Percentiles rank a stretch among this genome's conserved stretches.
These are phyloP conservation scores for Brachycybe producta DNA, from an alignment of 2,888 invertebrate genomes.

Conservation along the genomic window DNA sequence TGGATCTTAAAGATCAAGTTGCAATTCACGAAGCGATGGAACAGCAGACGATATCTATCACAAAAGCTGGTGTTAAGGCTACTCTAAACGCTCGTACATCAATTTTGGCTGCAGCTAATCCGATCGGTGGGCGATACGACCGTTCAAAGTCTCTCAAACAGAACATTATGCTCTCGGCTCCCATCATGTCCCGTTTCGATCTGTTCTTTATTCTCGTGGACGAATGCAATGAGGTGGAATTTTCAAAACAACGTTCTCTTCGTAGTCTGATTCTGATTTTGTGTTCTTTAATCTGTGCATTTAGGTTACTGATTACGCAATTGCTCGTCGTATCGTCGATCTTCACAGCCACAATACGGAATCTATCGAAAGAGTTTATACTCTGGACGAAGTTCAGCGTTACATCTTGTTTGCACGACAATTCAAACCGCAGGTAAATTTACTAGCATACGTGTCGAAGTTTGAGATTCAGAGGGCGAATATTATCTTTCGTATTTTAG, in stretches of 20 bases:
- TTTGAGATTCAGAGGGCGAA: too few relatives aligned
- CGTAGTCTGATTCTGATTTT: neutral
- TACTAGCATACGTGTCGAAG: neutral
- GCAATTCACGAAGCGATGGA: conserved; percentile 99
- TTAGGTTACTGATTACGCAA: conserved; percentile 83
- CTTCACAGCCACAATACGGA: conserved; percentile 76
- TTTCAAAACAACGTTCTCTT: too few relatives aligned
- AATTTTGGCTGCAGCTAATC: conserved; percentile 96
- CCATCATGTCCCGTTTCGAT: conserved; percentile 98
- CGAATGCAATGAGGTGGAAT: conserved; percentile 69
- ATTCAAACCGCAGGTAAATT: conserved; percentile 73
- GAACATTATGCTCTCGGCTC: conserved; percentile 83
- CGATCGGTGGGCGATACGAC: conserved; percentile 93
- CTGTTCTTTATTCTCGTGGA: conserved; percentile 96
- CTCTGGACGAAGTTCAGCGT: conserved; percentile 74
- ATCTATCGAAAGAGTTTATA: conserved; percentile 63
- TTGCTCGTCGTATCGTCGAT: conserved; percentile 89
- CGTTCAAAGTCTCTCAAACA: conserved; percentile 83
- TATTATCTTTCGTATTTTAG: conserved; percentile 25
- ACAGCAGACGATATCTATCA: conserved; percentile 97
- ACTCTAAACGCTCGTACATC: conserved; percentile 95
- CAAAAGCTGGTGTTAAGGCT: conserved; percentile 61
- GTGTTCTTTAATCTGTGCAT: conserved; percentile 1
- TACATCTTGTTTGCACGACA: conserved; percentile 95
- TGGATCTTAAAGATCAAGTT: conserved; percentile 94